A percentile compares a stretch with the other conserved stretches of the same genome.
Conservation (phyloP, 2,888 invertebrate genomes). For the Cylloceria caligata region DNA sequence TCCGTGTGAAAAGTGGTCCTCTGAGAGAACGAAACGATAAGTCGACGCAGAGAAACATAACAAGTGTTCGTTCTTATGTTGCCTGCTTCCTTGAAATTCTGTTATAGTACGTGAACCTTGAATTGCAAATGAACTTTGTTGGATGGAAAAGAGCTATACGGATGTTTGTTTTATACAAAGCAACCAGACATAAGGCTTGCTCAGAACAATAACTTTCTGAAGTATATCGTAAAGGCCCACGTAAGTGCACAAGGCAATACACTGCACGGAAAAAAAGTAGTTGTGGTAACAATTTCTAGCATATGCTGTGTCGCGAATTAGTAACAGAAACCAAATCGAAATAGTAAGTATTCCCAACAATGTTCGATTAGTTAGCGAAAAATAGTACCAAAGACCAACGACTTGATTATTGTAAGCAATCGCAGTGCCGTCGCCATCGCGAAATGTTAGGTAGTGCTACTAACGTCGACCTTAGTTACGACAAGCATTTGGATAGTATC, state of each 20-base stretch:
- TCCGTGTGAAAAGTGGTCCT: background rate
- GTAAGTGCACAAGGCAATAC: constrained; percentile 6
- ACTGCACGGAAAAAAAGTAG: too few relatives aligned
- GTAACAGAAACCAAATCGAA: too few relatives aligned
- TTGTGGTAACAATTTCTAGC: too few relatives aligned
- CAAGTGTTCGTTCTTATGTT: constrained; percentile 14
- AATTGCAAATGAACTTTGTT: constrained; percentile 64
- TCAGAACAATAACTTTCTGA: constrained; percentile 16
- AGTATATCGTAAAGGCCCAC: constrained; percentile 11
- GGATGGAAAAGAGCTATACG: constrained; percentile 35
- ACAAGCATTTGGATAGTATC: too few relatives aligned
- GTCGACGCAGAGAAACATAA: background rate
- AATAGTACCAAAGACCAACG: too few relatives aligned
- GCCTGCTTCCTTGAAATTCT: constrained; percentile 43
- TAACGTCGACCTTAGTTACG: too few relatives aligned
- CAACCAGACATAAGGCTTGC: constrained; percentile 25
- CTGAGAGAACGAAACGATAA: constrained; percentile 6
- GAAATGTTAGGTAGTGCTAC: too few relatives aligned
- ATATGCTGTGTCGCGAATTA: too few relatives aligned
- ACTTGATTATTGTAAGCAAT: too few relatives aligned
- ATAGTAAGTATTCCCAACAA: too few relatives aligned
- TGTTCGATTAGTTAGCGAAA: too few relatives aligned
- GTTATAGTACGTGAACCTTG: constrained; percentile 55
- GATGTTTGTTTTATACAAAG: constrained; percentile 40
- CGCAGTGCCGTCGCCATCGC: too few relatives aligned